Evolutionary conservation across 2,797 vertebrate genomes (phyloP).

Genomic region (Oreonectes daqikongensis): DNA sequence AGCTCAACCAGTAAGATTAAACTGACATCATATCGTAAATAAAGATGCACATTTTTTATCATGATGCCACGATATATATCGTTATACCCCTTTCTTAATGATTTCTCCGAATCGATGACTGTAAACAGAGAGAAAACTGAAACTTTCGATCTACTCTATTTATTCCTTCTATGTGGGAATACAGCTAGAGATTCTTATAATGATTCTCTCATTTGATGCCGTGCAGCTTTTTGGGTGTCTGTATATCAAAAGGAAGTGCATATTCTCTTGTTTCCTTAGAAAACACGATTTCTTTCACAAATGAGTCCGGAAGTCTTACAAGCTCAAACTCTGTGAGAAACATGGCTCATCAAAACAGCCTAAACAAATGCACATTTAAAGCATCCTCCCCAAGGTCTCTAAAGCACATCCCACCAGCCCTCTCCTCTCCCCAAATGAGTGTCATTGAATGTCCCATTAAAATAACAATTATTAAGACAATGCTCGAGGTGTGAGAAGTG

Average conservation of each 20-base stretch:
- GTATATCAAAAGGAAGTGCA: not conserved
- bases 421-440: conserved; percentile 36
- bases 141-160: too few species aligned
- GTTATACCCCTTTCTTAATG: too few species aligned
- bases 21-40: too few species aligned
- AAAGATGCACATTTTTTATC: too few species aligned
- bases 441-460: conserved; percentile 36
- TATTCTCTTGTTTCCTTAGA: not conserved
- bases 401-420: conserved; percentile 66
- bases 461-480: conserved; percentile 24
- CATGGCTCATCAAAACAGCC: conserved; percentile 15
- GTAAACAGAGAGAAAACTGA: too few species aligned
- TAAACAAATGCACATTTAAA: not conserved
- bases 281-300: not conserved
- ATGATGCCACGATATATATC: too few species aligned
- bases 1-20: too few species aligned
- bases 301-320: not conserved
- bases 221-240: not conserved
- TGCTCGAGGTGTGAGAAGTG: conserved; percentile 30
- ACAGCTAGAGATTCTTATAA: not conserved
- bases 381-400: conserved; percentile 50
- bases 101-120: too few species aligned
- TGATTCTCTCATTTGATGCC: too few species aligned
- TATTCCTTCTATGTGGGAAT: not conserved
- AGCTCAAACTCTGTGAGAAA: not conserved